Evolutionary conservation across 2,797 vertebrate species (phyloP).

Genomic region (Myotis planiceps): DNA sequence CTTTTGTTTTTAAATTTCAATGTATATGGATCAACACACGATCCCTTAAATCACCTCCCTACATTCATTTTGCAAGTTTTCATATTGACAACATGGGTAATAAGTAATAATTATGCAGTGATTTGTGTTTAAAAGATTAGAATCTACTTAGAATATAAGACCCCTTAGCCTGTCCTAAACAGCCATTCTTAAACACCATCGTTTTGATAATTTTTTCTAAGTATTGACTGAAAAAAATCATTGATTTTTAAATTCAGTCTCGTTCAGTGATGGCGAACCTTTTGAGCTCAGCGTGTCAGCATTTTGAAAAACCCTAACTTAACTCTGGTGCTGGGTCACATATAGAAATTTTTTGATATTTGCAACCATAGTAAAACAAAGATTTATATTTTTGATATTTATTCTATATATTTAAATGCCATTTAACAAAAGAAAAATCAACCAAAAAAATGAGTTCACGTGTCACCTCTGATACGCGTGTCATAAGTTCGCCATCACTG

Average conservation of each 20-base stretch:
- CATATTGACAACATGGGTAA: not conserved
- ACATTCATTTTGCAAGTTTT: conserved; percentile 14
- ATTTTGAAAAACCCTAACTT: too few species aligned
- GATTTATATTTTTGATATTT: too few species aligned
- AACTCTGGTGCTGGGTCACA: too few species aligned
- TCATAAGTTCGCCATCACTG: too few species aligned
- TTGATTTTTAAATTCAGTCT: conserved; percentile 10
- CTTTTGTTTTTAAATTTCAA: conserved; percentile 33
- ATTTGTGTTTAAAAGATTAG: not conserved
- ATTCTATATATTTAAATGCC: too few species aligned
- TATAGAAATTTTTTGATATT: too few species aligned
- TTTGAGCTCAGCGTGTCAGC: too few species aligned
- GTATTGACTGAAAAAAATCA: not conserved
- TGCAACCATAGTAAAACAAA: too few species aligned
- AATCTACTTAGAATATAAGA: not conserved
- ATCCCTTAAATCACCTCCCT: not conserved
- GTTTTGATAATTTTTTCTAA: not conserved
- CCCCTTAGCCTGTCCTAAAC: not conserved
- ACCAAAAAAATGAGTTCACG: too few species aligned
- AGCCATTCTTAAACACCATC: not conserved
- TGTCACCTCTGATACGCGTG: too few species aligned
- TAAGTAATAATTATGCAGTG: not conserved
- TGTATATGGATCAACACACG: not conserved
- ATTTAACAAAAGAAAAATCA: too few species aligned
- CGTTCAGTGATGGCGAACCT: not conserved